Evolutionary conservation across 2,888 invertebrate species (phyloP).

Genomic region (Hipparchia semele): DNA sequence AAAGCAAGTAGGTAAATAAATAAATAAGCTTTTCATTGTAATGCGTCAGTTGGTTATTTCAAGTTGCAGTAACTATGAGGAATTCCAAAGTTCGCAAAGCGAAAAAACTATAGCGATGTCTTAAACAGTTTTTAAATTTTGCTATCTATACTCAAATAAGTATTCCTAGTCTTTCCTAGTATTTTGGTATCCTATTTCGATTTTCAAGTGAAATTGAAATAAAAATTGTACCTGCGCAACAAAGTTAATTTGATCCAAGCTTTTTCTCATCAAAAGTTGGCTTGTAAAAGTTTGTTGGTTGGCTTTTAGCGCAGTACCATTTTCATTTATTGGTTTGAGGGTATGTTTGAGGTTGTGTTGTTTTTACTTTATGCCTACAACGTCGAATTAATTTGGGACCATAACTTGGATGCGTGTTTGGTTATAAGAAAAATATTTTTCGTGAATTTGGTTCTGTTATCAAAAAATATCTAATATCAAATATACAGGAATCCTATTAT

Average conservation of each 20-base stretch:
- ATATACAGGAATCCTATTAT: too few species aligned
- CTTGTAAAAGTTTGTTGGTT: constrained; percentile 18
- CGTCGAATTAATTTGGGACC: neutral
- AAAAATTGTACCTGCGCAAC: constrained; percentile 6
- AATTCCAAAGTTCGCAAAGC: too few species aligned
- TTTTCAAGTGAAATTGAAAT: constrained; percentile 2
- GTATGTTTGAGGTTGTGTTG: constrained; percentile 9
- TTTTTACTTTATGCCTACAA: neutral
- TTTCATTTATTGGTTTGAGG: constrained; percentile 20
- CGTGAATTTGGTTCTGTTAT: too few species aligned
- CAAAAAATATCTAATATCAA: too few species aligned
- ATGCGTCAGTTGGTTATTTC: too few species aligned
- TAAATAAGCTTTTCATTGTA: too few species aligned
- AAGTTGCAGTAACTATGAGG: too few species aligned
- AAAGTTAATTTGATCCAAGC: constrained; percentile 19
- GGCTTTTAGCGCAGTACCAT: constrained; percentile 20
- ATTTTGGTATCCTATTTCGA: neutral
- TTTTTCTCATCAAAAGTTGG: constrained; percentile 21
- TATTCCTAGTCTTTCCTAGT: too few species aligned
- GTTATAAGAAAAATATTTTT: neutral
- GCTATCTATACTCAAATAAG: neutral
- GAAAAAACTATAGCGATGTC: too few species aligned
- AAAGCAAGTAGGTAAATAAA: too few species aligned
- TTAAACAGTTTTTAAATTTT: too few species aligned
- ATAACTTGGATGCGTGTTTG: neutral